phyloP scores from a whole-genome alignment of 2,888 invertebrate genomes.

The Lasiommata megera region DNA sequence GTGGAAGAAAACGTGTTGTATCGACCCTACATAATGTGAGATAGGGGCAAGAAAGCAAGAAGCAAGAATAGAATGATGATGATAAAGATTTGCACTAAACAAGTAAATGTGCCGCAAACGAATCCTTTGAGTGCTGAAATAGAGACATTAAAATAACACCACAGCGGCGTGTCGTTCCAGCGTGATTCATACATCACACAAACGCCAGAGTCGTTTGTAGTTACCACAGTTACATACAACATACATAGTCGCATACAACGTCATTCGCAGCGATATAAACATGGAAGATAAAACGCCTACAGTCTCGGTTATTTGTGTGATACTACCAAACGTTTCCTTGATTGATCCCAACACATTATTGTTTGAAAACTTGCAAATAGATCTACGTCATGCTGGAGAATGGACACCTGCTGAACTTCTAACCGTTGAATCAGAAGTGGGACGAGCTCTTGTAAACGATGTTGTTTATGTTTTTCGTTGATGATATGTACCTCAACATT shows the following conservation, averaged over 20 bases:
- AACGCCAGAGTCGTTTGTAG: not conserved
- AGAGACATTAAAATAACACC: conserved; percentile 4
- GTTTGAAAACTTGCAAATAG: conserved; percentile 2
- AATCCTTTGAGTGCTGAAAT: not conserved
- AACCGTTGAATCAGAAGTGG: not conserved
- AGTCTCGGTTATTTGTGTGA: conserved; percentile 37
- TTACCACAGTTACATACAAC: not conserved
- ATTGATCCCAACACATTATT: conserved; percentile 2
- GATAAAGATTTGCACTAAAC: no score
- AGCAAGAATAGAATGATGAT: no score
- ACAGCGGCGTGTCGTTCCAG: not conserved
- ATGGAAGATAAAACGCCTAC: conserved; percentile 44
- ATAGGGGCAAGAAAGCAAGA: no score
- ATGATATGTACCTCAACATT: no score
- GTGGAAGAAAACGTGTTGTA: no score
- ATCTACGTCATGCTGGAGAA: not conserved
- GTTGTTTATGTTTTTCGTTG: not conserved
- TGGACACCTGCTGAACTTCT: not conserved
- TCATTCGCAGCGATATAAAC: conserved; percentile 18
- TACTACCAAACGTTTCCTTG: conserved; percentile 7
- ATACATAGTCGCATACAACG: not conserved
- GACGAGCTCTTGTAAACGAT: no score
- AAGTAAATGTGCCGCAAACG: no score
- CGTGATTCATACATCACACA: not conserved
- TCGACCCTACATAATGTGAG: no score